These are phyloP conservation scores for Siniperca scherzeri DNA, from an alignment of 2,797 vertebrate genomes.

Conservation along the genomic window DNA sequence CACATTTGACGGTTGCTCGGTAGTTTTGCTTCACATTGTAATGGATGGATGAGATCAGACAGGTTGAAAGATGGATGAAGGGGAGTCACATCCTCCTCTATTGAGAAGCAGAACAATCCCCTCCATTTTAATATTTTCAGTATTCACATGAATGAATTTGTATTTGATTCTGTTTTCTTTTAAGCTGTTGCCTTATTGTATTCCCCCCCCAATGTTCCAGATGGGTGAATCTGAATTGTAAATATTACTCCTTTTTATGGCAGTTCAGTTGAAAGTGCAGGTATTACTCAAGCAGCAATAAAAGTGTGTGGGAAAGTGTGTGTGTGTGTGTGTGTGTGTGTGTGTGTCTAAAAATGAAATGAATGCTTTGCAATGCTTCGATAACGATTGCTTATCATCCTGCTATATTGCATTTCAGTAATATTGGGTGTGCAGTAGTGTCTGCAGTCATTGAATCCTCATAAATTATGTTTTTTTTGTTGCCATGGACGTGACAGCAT, in stretches of 20 bases:
- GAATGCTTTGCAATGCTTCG: slow-evolving; percentile 44
- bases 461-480: slow-evolving; percentile 69
- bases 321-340: slow-evolving; percentile 5
- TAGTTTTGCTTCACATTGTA: slow-evolving; percentile 32
- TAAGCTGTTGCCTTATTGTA: slow-evolving; percentile 46
- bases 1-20: slow-evolving; percentile 39
- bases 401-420: slow-evolving; percentile 58
- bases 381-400: slow-evolving; percentile 61
- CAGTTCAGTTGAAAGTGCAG: slow-evolving; percentile 47
- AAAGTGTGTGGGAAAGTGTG: slow-evolving; percentile 9
- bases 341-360: slow-evolving; percentile 52
- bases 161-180: slow-evolving; percentile 41
- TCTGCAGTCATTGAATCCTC: slow-evolving; percentile 55
- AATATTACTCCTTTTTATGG: slow-evolving; percentile 62
- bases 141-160: slow-evolving; percentile 38
- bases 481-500: slow-evolving; percentile 68
- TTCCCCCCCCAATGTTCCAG: slow-evolving; percentile 45
- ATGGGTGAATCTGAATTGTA: slow-evolving; percentile 57
- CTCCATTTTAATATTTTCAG: slow-evolving; percentile 46
- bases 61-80: slow-evolving; percentile 56
- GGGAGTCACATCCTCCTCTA: slow-evolving; percentile 38
- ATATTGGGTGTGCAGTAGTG: slow-evolving; percentile 41
- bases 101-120: slow-evolving; percentile 39
- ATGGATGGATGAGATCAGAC: slow-evolving; percentile 61
- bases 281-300: slow-evolving; percentile 55